Conservation (phyloP, 2,888 invertebrate genomes). For the Argyra leucocephala region DNA sequence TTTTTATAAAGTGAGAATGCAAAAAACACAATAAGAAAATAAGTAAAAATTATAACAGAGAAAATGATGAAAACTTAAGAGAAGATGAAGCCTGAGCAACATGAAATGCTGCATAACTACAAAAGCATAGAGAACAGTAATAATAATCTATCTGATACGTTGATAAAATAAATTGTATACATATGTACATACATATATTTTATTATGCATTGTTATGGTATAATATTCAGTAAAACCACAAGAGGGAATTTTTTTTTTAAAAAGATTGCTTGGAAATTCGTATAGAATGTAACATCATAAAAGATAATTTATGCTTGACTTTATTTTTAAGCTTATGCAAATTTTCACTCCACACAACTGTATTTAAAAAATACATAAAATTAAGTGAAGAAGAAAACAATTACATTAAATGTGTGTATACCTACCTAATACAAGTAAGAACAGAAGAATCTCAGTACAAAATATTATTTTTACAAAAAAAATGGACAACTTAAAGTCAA, state of each 20-base stretch:
- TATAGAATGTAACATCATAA: conserved; percentile 3
- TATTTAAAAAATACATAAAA: too few relatives aligned
- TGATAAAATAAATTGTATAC: too few relatives aligned
- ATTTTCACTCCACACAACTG: background rate
- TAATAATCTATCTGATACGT: too few relatives aligned
- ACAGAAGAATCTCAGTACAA: too few relatives aligned
- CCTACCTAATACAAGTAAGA: too few relatives aligned
- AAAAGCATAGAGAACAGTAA: background rate
- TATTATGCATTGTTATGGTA: too few relatives aligned
- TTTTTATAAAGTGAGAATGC: background rate
- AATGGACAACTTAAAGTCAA: too few relatives aligned
- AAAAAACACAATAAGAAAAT: too few relatives aligned
- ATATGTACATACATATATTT: too few relatives aligned
- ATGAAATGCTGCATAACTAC: background rate
- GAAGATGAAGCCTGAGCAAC: background rate
- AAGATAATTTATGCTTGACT: background rate
- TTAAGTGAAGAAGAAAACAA: background rate
- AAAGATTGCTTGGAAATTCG: background rate
- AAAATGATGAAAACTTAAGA: too few relatives aligned
- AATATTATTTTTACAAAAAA: too few relatives aligned
- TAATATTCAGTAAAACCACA: background rate
- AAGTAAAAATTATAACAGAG: too few relatives aligned
- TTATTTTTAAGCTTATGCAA: background rate
- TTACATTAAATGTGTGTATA: background rate
- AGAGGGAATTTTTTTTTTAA: background rate